Base-by-base conservation (phyloP, 2,797 vertebrate genomes). In the Clarias platycephalus region DNA sequence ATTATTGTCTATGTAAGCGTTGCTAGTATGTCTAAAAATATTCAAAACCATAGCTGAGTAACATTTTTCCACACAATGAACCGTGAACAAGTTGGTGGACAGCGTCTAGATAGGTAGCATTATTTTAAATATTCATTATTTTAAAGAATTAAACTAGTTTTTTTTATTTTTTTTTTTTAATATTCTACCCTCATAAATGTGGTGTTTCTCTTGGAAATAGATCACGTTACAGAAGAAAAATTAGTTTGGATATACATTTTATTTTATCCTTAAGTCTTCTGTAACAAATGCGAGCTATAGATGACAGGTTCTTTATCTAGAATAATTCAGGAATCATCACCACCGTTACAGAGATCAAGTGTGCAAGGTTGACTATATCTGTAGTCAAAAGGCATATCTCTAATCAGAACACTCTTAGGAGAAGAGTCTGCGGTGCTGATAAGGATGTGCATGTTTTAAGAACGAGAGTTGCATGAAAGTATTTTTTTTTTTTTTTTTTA, bases 281-380 rank as follows among this genome's bases (percentile, higher is more conserved):
- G 22, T 40, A 64, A 40, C 58, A 78, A 18, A 18, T 31, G 26
- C 1, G 34, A 79, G 24, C 15, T 28, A n/a, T 63, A 64, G 77
- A 49, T 49, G n/a, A 20, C 20, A 58, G 7, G 37, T n/a, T 79
- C n/a, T 40, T 62, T 37, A 16, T n/a, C 57, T 64, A 12, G 37
- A 80, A 62, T 26, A 63, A 44, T 44, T 79, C 34, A 79, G 76
- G 37, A 40, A 18, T 79, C 24, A 31, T 79, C 24, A 44, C 15
- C 76, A 26, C 13, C 26, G 15, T 63, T 63, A 63, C 37, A 80
- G 37, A 64, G 40, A 64, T 64, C 40, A 64, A 18, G 60, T 28
- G 49, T n/a, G 40, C 77, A 80, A 49, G 40, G n/a, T 80, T 40
- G 64, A 5, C n/a, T 66, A 5, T 80, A 64, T 49, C 60, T 80